Base-by-base conservation (phyloP, 2,797 vertebrate genomes). In the Thalassophryne amazonica region DNA sequence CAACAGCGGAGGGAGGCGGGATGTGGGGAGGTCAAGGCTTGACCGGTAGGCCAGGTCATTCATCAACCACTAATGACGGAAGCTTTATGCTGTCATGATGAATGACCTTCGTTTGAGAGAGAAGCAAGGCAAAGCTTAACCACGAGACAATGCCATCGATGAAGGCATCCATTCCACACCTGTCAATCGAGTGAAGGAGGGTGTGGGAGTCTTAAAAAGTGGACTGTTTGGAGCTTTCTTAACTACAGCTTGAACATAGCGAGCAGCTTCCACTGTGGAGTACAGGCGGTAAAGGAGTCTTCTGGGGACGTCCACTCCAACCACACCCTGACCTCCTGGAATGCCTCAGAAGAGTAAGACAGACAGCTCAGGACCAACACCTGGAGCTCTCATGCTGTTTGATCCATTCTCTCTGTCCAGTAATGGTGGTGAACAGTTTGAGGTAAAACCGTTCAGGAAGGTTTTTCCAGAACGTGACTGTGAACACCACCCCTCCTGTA, bases 81-180 rank as follows among this genome's bases (percentile, higher is more conserved):
- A 80, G 80, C 86, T 89, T 90, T 85, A 84, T 75, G 77, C 77
- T 78, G 78, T 86, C 75, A 65, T 35, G 65, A 81, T 76, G 76
- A 84, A 85, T 86, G 80, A 89, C 83, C 79, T 89, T 88, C 80
- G 69, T 75, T 49, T 60, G 4, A 52, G 73, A 72, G 48, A 56
- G 41, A 64, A 61, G 53, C 52, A 10, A 54, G 21, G 69, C 60
- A 69, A 73, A 77, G 65, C 76, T 69, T 59, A 46, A 63, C 66
- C n/a, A 28, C 28, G 1, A 56, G 80, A 87, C 83, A 89, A 89
- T 84, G 66, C 80, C 74, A 58, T 77, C 56, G 23, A 61, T 70
- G 31, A 49, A 80, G 71, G 67, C 73, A 77, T 81, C 86, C 75
- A 86, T 86, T 87, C 73, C 49, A 34, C 53, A 80, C 77, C 85